Base-by-base conservation (phyloP, 2,113 vertebrate genomes). In the Tringa solitaria region DNA sequence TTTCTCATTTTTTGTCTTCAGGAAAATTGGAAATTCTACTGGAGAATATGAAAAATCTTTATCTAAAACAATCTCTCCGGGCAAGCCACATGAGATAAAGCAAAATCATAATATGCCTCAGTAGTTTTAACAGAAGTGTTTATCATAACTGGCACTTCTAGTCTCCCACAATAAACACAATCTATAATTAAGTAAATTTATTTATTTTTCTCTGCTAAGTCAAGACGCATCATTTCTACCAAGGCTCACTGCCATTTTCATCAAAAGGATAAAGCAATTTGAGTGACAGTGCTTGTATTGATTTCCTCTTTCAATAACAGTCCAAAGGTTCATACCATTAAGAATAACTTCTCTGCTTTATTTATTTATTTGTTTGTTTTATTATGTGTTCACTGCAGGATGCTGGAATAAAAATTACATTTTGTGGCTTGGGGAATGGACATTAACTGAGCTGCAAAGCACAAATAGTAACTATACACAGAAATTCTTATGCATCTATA, bases 191-290 rank as follows among this genome's bases (percentile, higher is more conserved):
- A 53, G 4, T 53, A 9, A 16, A 84, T 70, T 33, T 57, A 87
- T 93, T 94, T 93, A 82, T 90, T 93, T 95, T 95, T 82, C 46
- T 72, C 50, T 89, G 11, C 17, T 84, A 93, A 96, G 85, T 46
- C 28, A 39, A 92, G 60, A 72, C n/a, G 30, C 1, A 2, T 50
- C 5, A 50, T 76, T 93, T 94, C 50, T 93, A 68, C 23, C 9
- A 70, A 57, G 35, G 10, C 14, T 90, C 91, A 26, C 56, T 89
- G 32, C 4, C 21, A 37, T 75, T 90, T 90, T 63, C 10, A 22
- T 72, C 41, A 54, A 73, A 92, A 89, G 19, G 16, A 76, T 24
- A 46, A 50, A 84, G 8, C 11, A 9, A n/a, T 82, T 28, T 92
- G 53, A 93, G 17, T 41, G 69, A 87, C 43, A 76, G 9, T 60